Conservation (phyloP, 2,797 vertebrate species). For the Avahi laniger region DNA sequence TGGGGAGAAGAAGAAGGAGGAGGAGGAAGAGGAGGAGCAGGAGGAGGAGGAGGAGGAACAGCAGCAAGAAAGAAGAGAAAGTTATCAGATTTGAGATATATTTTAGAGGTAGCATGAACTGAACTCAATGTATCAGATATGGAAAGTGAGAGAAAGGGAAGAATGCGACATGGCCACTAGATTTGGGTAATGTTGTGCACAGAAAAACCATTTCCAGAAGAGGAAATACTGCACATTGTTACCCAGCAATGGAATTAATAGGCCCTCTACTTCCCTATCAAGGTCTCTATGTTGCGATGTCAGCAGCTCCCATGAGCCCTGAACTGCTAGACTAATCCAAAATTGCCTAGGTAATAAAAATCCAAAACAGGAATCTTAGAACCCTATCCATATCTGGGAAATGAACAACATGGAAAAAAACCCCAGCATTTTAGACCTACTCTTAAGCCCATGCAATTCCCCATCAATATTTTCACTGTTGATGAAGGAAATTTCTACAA, state of each 20-base stretch:
- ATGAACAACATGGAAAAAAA: background rate
- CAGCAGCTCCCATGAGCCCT: background rate
- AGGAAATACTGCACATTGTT: background rate
- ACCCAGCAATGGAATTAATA: background rate
- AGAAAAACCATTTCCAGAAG: background rate
- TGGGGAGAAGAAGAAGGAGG: background rate
- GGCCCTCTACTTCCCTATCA: background rate
- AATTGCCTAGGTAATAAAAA: background rate
- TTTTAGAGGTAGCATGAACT: background rate
- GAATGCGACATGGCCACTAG: background rate
- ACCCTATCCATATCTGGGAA: background rate
- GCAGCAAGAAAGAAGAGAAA: background rate
- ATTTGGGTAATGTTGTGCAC: background rate
- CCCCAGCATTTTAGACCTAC: background rate
- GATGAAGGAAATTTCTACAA: background rate
- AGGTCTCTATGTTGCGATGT: background rate
- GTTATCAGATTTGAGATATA: background rate
- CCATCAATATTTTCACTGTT: background rate
- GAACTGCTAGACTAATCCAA: background rate
- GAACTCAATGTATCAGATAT: background rate
- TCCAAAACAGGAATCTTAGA: background rate
- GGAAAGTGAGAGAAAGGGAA: background rate
- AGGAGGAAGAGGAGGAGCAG: background rate
- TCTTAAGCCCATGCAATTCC: background rate
- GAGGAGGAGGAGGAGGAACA: background rate